Conservation (phyloP, 2,888 invertebrate genomes). For the Thysanoteuthis rhombus region DNA sequence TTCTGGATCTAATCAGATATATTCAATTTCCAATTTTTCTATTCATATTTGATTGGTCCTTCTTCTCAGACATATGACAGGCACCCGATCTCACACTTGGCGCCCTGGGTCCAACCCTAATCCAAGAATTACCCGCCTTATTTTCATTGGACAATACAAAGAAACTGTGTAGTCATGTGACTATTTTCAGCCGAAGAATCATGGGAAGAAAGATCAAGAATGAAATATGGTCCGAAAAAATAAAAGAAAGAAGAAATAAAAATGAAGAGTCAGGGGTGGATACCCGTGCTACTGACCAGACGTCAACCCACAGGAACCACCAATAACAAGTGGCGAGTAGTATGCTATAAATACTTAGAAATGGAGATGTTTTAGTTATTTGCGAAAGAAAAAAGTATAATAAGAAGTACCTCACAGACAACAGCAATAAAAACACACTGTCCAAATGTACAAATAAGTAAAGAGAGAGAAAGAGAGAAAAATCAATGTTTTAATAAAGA, state of each 20-base stretch:
- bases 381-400: not conserved
- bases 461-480: not conserved
- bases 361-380: not conserved
- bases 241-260: not conserved
- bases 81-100: too few species aligned
- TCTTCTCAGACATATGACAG: too few species aligned
- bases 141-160: not conserved
- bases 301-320: not conserved
- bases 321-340: not conserved
- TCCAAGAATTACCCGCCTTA: not conserved
- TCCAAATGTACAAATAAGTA: not conserved
- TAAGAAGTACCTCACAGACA: not conserved
- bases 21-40: too few species aligned
- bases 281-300: not conserved
- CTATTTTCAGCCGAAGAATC: not conserved
- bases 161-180: not conserved
- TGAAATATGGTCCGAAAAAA: not conserved
- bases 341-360: not conserved
- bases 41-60: too few species aligned
- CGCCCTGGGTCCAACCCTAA: too few species aligned
- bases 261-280: not conserved
- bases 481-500: too few species aligned
- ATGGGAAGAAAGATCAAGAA: not conserved
- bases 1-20: too few species aligned
- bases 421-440: not conserved